Conservation (phyloP, 2,797 vertebrate species). For the Sciurus carolinensis region DNA sequence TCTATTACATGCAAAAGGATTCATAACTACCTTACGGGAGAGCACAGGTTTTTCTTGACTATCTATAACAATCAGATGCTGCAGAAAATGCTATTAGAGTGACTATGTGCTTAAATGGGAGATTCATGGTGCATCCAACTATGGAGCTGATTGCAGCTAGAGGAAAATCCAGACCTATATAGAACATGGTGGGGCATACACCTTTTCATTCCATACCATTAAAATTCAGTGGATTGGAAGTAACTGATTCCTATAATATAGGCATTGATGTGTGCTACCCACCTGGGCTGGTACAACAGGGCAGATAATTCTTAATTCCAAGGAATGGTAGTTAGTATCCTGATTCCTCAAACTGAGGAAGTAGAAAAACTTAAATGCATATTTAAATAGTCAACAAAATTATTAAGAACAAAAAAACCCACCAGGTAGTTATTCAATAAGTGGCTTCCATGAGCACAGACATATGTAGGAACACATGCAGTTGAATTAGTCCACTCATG, state of each 20-base stretch:
- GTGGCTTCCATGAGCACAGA: not conserved
- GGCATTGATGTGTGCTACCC: not conserved
- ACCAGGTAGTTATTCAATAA: not conserved
- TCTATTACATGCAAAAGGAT: not conserved
- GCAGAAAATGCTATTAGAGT: fast-evolving
- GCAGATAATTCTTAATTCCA: not conserved
- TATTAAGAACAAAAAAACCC: not conserved
- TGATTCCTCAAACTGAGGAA: not conserved
- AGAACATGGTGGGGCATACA: fast-evolving
- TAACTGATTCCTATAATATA: not conserved
- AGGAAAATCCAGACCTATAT: not conserved
- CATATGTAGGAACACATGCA: fast-evolving
- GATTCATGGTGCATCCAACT: not conserved
- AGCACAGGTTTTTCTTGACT: not conserved
- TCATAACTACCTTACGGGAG: not conserved
- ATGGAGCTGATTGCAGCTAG: fast-evolving
- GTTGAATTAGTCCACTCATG: not conserved
- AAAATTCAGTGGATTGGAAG: not conserved
- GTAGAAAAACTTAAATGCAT: too few species aligned
- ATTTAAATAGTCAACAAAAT: not conserved
- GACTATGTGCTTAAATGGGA: not conserved
- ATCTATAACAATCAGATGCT: not conserved
- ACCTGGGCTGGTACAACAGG: not conserved
- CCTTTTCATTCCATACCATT: not conserved
- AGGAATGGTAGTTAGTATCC: not conserved